Base-by-base conservation (phyloP, 2,797 vertebrate genomes). In the Scolopax bukidnonensis region DNA sequence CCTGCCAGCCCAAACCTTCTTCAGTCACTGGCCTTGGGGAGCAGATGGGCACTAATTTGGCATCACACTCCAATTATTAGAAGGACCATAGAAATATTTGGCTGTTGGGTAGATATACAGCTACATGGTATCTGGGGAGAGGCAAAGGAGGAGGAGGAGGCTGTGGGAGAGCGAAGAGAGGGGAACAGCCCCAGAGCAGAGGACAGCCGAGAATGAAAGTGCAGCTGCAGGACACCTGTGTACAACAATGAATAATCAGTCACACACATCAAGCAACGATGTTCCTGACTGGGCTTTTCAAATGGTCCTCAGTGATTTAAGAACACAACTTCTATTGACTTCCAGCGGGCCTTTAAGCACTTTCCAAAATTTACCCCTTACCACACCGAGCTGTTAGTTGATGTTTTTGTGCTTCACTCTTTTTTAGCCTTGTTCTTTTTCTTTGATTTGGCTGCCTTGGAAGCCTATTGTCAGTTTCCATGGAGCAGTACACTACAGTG, bases 391-490 rank as follows among this genome's bases (percentile, higher is more conserved):
- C 64, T 91, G 79, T 84, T 87, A 71, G 53, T 21, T 91, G 65
- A 21, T 86, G 74, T 33, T 73, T 94, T 82, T 86, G 69, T 28
- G 59, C 74, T 81, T 90, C 25, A 7, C 14, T 91, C 18, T 77
- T 61, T 63, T 70, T 83, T 70, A 89, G 36, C 20, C 50, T 68
- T 56, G 27, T 25, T 77, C 48, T 76, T 92, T 92, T 78, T 36
- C 36, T 90, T 84, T 63, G 16, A 70, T 93, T 94, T 76, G 83
- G 93, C 94, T 96, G 88, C 94, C 95, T 95, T 95, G 96, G 95
- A 96, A 97, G 94, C 94, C 70, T 84, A 25, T 50, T 69, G 54
- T 47, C 94, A 93, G 92, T 95, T 97, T 95, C 96, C 93, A 95
- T 82, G 93, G 95, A 90, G 92, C 63, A 84, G 41, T 45, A 63